phyloP scores from a whole-genome alignment of 1,140 invertebrate genomes.

The Atopsyche davidsoni region DNA sequence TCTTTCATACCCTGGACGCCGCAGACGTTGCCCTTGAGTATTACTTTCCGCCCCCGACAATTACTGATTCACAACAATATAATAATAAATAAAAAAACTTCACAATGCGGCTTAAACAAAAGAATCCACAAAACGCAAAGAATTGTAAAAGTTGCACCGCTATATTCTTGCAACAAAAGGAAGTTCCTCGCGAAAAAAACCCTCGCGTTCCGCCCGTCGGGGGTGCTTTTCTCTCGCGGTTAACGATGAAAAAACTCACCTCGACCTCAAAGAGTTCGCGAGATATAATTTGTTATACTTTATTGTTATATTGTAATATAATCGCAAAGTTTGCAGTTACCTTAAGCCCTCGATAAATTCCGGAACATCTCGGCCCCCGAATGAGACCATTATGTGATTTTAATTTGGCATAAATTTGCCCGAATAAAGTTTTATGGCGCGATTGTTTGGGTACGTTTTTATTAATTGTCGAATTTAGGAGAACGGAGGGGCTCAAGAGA shows the following conservation, averaged over 20 bases:
- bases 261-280: background rate
- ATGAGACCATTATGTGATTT: background rate
- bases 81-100: no score
- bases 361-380: constrained; percentile 1
- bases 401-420: background rate
- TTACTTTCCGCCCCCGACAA: no score
- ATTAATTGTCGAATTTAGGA: no score
- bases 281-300: constrained; percentile 2
- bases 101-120: no score
- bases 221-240: background rate
- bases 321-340: constrained; percentile 2
- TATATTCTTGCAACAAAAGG: constrained; percentile 3
- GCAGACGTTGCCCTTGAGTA: no score
- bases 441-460: background rate
- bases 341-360: constrained; percentile 6
- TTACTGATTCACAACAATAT: no score
- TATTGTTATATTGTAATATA: constrained; percentile 13
- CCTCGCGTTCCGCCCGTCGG: background rate
- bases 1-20: no score
- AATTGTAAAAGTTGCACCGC: no score
- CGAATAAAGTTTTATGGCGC: constrained; percentile 2
- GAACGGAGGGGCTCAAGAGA: no score
- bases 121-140: no score
- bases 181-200: background rate
- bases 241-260: constrained; percentile 3